A percentile compares a stretch with the other conserved stretches of the same genome.
phyloP scores from a whole-genome alignment of 2,888 invertebrate species.

The Ctena decussata region DNA sequence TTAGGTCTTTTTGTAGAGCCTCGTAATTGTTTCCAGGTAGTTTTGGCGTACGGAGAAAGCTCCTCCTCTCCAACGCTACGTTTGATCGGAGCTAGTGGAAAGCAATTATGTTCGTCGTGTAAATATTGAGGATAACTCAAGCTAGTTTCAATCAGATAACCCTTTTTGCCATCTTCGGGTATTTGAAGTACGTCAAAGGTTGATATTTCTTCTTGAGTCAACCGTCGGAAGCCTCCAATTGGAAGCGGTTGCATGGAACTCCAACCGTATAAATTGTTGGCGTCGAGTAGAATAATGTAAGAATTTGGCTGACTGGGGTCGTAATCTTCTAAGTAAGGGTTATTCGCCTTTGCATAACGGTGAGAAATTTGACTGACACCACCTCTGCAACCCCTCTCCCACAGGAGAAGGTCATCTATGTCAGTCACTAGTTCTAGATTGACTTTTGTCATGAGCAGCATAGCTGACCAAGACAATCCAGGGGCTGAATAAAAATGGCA shows the following conservation, averaged over 20 bases:
- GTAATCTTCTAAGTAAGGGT: slow-evolving; percentile 69
- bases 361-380: slow-evolving; percentile 64
- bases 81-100: slow-evolving; percentile 65
- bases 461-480: slow-evolving; percentile 79
- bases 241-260: slow-evolving; percentile 75
- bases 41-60: neutral
- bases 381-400: slow-evolving; percentile 60
- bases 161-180: slow-evolving; percentile 6
- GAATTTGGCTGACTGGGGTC: neutral
- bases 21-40: neutral
- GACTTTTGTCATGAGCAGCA: slow-evolving; percentile 73
- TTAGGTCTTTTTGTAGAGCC: neutral
- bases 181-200: slow-evolving; percentile 32
- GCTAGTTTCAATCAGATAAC: slow-evolving; percentile 87
- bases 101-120: slow-evolving; percentile 83
- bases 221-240: slow-evolving; percentile 61
- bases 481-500: slow-evolving; percentile 76
- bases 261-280: slow-evolving; percentile 46
- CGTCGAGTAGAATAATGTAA: slow-evolving; percentile 31
- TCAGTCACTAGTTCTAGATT: slow-evolving; percentile 75
- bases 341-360: slow-evolving; percentile 66
- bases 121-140: slow-evolving; percentile 85
- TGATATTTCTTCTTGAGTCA: neutral
- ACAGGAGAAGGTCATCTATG: slow-evolving; percentile 70
- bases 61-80: neutral